Evolutionary conservation across 2,797 vertebrate genomes (phyloP).

Genomic region (Rhinichthys osculus): DNA sequence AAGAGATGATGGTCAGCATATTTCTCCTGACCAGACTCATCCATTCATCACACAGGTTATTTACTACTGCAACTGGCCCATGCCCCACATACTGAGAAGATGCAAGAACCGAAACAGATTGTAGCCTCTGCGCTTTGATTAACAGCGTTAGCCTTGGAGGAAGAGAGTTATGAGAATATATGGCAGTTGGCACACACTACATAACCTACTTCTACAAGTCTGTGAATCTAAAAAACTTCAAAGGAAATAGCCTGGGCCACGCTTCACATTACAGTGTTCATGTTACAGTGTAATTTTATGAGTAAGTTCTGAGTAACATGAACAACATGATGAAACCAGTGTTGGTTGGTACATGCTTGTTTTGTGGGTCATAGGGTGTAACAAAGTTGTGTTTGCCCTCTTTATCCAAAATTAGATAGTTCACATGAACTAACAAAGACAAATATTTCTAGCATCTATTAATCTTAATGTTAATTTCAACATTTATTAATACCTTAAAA

Average conservation of each 20-base stretch:
- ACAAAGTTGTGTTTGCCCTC: background rate
- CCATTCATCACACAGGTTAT: constrained; percentile 28
- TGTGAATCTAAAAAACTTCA: constrained; percentile 26
- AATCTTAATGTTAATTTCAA: background rate
- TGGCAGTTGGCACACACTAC: constrained; percentile 7
- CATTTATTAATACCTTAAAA: background rate
- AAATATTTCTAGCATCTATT: background rate
- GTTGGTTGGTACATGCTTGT: background rate
- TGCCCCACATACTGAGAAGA: constrained; percentile 42
- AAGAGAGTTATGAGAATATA: constrained; percentile 21
- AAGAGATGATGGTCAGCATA: constrained; percentile 14
- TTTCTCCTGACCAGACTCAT: background rate
- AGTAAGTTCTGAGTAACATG: constrained; percentile 2
- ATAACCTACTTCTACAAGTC: constrained; percentile 35
- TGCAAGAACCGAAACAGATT: constrained; percentile 34
- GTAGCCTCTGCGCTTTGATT: constrained; percentile 44
- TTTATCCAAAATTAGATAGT: background rate
- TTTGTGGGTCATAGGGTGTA: background rate
- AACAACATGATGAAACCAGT: background rate
- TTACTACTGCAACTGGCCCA: constrained; percentile 27
- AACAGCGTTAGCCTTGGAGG: constrained; percentile 42
- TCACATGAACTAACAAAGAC: background rate
- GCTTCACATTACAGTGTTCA: background rate
- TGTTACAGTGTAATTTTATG: background rate
- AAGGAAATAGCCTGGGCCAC: background rate